Conservation (phyloP, 2,113 vertebrate species). For the Sprattus sprattus region DNA sequence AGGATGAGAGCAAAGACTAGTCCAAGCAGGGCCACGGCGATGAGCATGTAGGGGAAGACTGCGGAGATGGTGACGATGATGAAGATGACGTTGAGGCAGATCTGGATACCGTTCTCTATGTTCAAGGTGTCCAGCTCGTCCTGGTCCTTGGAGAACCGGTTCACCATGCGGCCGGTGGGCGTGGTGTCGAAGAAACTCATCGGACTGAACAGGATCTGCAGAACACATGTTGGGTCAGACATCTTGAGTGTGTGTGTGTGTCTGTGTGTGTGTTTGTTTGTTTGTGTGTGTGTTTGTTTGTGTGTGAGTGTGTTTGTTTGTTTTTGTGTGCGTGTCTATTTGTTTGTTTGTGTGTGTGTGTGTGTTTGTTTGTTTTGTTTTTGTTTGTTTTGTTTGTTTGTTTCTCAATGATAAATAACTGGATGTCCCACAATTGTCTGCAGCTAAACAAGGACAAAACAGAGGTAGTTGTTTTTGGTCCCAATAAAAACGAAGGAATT, state of each 20-base stretch:
- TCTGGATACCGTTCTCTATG: conserved; percentile 77
- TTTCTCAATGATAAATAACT: too few species aligned
- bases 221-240: neutral
- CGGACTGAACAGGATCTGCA: conserved; percentile 74
- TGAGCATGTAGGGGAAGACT: conserved; percentile 72
- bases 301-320: too few species aligned
- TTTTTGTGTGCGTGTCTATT: neutral
- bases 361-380: too few species aligned
- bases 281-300: too few species aligned
- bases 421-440: too few species aligned
- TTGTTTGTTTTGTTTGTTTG: too few species aligned
- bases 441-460: too few species aligned
- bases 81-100: conserved; percentile 61
- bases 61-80: conserved; percentile 65
- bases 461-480: too few species aligned
- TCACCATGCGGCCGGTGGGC: conserved; percentile 79
- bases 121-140: conserved; percentile 75
- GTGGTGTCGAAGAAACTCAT: conserved; percentile 81
- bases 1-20: conserved; percentile 63
- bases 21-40: conserved; percentile 58
- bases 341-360: too few species aligned
- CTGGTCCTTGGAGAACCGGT: conserved; percentile 81
- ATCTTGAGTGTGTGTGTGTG: neutral
- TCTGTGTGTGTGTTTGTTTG: too few species aligned
- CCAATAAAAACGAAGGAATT: too few species aligned